Percentiles rank a stretch among this genome's conserved stretches.
These are phyloP conservation scores for Sorex araneus DNA, from an alignment of 2,113 vertebrate genomes.

Conservation along the genomic window DNA sequence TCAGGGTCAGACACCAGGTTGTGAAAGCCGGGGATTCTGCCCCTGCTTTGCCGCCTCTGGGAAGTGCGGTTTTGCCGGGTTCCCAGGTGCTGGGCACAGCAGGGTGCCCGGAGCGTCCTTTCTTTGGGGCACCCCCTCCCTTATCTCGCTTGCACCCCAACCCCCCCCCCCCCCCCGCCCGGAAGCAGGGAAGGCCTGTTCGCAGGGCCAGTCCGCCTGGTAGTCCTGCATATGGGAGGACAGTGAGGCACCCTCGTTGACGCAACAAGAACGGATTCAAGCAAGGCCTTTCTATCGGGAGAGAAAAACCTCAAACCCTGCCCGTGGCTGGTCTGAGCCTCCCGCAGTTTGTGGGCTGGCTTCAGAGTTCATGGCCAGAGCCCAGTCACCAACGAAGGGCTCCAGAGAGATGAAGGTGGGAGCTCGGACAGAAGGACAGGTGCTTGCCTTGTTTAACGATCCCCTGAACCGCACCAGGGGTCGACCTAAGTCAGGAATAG, in stretches of 20 bases:
- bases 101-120: too few relatives aligned
- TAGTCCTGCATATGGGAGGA: not conserved
- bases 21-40: not conserved
- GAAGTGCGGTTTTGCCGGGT: accelerated
- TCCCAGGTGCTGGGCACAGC: not conserved
- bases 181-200: not conserved
- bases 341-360: not conserved
- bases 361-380: too few relatives aligned
- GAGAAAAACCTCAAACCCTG: not conserved
- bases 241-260: not conserved
- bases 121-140: too few relatives aligned
- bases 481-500: too few relatives aligned
- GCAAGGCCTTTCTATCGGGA: not conserved
- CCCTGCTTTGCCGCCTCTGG: not conserved
- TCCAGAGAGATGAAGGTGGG: not conserved
- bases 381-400: too few relatives aligned
- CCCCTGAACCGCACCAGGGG: too few relatives aligned
- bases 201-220: accelerated
- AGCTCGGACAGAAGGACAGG: too few relatives aligned
- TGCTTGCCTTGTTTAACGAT: too few relatives aligned
- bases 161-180: too few relatives aligned
- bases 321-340: not conserved
- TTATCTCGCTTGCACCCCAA: too few relatives aligned
- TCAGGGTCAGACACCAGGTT: not conserved
- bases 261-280: too few relatives aligned